These are phyloP conservation scores for Neodiprion lecontei DNA, from an alignment of 1,140 invertebrate genomes.

Conservation along the genomic window DNA sequence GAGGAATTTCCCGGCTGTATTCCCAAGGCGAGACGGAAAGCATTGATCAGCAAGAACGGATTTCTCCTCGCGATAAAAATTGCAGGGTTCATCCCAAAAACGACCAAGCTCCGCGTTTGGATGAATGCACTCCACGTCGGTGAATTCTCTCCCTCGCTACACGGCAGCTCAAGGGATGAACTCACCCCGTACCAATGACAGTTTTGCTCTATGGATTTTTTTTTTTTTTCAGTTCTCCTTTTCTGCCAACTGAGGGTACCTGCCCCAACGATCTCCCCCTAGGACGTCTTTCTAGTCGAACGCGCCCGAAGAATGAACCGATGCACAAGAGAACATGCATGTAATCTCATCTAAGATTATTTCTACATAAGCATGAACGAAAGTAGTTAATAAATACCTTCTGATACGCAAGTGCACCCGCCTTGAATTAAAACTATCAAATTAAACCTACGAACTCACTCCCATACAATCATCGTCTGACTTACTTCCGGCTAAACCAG, in stretches of 20 bases:
- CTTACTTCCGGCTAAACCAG: neutral
- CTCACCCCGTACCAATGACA: neutral
- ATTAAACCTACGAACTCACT: neutral
- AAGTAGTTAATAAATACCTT: constrained; percentile 13
- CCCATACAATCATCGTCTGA: neutral
- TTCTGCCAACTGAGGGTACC: constrained; percentile 39
- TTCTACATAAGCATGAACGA: constrained; percentile 3
- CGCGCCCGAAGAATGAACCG: constrained; percentile 53
- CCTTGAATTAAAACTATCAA: neutral
- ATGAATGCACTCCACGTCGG: neutral
- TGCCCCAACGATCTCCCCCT: constrained; percentile 45
- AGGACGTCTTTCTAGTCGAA: constrained; percentile 53
- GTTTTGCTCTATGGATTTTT: constrained; percentile 1
- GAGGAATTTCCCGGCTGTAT: neutral
- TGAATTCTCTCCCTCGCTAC: neutral
- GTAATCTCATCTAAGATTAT: constrained; percentile 6
- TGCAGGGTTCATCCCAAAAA: neutral
- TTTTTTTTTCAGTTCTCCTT: neutral
- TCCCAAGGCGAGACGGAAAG: neutral
- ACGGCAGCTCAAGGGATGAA: too few species aligned
- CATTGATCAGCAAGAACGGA: neutral
- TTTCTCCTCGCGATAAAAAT: neutral
- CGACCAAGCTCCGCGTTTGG: neutral
- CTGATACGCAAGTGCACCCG: neutral
- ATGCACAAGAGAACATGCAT: constrained; percentile 10